A percentile compares a stretch with the other conserved stretches of the same genome.
Conservation (phyloP, 2,797 vertebrate species). For the Ctenochaetus hawaiiensis region DNA sequence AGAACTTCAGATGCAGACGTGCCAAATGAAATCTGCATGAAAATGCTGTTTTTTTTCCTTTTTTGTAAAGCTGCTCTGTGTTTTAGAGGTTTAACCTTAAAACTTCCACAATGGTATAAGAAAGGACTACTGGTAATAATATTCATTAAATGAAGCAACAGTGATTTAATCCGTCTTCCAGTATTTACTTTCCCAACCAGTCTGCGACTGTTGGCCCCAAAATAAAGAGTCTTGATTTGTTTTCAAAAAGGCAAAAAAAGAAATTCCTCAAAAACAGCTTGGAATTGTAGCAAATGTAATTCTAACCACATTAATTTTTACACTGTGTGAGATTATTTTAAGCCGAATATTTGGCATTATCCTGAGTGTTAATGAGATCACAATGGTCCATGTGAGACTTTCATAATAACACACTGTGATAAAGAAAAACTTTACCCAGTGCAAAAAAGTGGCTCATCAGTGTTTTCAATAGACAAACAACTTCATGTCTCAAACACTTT, state of each 20-base stretch:
- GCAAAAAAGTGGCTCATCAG: too few species aligned
- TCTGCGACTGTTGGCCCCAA: neutral
- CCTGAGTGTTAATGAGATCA: too few species aligned
- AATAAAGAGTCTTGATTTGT: neutral
- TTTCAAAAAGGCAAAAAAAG: neutral
- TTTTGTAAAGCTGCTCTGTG: neutral
- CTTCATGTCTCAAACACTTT: too few species aligned
- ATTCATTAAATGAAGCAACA: conserved; percentile 14
- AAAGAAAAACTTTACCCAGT: too few species aligned
- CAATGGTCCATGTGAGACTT: too few species aligned
- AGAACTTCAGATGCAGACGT: conserved; percentile 2
- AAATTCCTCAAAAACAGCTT: too few species aligned
- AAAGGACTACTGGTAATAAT: neutral
- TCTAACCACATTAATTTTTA: too few species aligned
- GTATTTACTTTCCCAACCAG: neutral
- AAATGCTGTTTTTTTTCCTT: neutral
- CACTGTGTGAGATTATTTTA: too few species aligned
- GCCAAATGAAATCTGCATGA: neutral
- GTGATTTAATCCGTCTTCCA: neutral
- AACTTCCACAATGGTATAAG: neutral
- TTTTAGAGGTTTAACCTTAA: conserved; percentile 11
- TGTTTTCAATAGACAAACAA: too few species aligned
- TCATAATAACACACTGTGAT: too few species aligned
- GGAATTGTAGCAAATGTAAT: neutral
- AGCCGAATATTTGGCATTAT: too few species aligned